A percentile compares a stretch with the other conserved stretches of the same genome.
Conservation (phyloP, 2,888 invertebrate species). For the Philereme transversata region DNA sequence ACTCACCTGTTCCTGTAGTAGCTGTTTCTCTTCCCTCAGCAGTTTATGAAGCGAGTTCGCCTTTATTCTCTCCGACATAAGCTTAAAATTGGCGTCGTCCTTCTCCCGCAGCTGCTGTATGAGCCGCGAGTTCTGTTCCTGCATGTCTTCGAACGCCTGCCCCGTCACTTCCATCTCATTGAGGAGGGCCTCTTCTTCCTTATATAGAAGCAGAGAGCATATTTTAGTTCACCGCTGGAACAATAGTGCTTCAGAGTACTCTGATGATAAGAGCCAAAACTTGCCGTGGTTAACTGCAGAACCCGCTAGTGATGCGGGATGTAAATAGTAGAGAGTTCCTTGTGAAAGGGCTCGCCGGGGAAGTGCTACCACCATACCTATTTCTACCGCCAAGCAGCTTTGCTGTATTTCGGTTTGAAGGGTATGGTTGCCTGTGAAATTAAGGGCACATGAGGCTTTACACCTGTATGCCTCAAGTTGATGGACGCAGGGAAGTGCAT, state of each 20-base stretch:
- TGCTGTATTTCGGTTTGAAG: too few species aligned
- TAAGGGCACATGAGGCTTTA: too few species aligned
- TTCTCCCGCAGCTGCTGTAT: constrained; percentile 98
- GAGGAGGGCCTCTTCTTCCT: constrained; percentile 97
- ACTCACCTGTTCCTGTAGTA: constrained; percentile 93
- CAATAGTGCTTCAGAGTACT: constrained; percentile 8
- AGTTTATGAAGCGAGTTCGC: constrained; percentile 97
- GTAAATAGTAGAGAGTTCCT: too few species aligned
- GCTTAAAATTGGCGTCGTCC: constrained; percentile 98
- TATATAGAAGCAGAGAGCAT: constrained; percentile 37
- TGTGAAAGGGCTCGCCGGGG: too few species aligned
- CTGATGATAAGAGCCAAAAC: neutral
- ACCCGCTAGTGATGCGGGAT: too few species aligned
- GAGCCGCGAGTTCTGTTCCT: constrained; percentile 97
- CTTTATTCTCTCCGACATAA: constrained; percentile 98
- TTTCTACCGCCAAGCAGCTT: too few species aligned
- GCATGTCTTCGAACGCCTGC: constrained; percentile 99
- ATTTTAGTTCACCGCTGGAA: constrained; percentile 29
- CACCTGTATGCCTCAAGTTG: too few species aligned
- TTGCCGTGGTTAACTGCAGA: too few species aligned
- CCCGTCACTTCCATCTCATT: constrained; percentile 99
- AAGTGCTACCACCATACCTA: too few species aligned
- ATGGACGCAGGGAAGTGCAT: too few species aligned
- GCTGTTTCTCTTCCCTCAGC: constrained; percentile 96
- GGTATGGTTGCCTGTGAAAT: too few species aligned